Conservation (phyloP, 92 coral and sea anemone genomes). For the Umimayanthus chanpuru region DNA sequence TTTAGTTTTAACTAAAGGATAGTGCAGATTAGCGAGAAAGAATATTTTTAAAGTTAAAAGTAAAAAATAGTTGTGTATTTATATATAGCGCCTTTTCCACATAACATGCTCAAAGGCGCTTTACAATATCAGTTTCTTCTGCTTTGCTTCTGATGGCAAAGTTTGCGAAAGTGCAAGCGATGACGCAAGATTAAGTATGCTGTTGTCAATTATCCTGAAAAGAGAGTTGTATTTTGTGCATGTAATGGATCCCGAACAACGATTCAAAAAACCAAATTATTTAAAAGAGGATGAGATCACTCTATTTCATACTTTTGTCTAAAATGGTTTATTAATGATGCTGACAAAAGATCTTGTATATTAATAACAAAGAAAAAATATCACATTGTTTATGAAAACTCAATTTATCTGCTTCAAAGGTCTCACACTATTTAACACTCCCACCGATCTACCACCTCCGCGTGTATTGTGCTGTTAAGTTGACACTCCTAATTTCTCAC, state of each 20-base stretch:
- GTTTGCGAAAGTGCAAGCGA: neutral
- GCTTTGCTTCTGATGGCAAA: neutral
- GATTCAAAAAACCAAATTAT: neutral
- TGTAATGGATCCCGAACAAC: neutral
- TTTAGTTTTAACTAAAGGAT: neutral
- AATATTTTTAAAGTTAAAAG: no score
- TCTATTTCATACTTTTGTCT: neutral
- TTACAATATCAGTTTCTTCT: neutral
- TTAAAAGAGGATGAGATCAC: neutral
- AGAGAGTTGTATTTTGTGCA: neutral
- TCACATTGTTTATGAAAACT: neutral
- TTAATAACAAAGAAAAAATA: neutral
- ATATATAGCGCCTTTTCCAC: no score
- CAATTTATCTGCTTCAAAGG: neutral
- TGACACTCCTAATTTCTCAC: slow-evolving; percentile 39
- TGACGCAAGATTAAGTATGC: neutral
- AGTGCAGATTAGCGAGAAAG: neutral
- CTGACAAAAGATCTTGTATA: neutral
- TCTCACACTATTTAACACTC: neutral
- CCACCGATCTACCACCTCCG: slow-evolving; percentile 22
- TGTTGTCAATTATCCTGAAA: neutral
- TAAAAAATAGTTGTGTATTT: no score
- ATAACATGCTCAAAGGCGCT: no score
- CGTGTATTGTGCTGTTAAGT: slow-evolving; percentile 6
- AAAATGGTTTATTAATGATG: neutral